phyloP scores from a whole-genome alignment of 2,888 invertebrate species.

The Troides helena region DNA sequence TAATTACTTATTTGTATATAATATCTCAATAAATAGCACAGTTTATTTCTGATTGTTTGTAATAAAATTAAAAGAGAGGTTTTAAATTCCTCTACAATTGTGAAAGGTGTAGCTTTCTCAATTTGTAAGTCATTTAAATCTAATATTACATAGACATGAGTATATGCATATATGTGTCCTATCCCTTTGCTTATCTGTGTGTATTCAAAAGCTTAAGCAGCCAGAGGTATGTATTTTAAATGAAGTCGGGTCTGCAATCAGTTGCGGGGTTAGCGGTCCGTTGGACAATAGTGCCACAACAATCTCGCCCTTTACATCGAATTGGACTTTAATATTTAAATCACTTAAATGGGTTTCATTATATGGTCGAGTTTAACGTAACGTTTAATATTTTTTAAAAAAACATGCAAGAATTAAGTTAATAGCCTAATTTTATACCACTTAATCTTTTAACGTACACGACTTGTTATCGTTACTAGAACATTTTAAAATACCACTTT shows the following conservation, averaged over 20 bases:
- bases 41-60: neutral
- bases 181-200: slow-evolving; percentile 31
- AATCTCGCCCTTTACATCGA: slow-evolving; percentile 76
- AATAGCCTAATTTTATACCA: too few relatives aligned
- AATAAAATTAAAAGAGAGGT: neutral
- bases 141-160: slow-evolving; percentile 1
- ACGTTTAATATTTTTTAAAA: slow-evolving; percentile 46
- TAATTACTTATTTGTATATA: too few relatives aligned
- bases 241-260: slow-evolving; percentile 74
- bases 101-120: neutral
- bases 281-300: slow-evolving; percentile 75
- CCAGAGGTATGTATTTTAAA: slow-evolving; percentile 69
- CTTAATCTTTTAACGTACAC: too few relatives aligned
- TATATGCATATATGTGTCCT: neutral
- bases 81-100: neutral
- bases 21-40: neutral
- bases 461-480: too few relatives aligned
- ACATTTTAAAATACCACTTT: too few relatives aligned
- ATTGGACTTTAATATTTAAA: slow-evolving; percentile 79
- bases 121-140: slow-evolving; percentile 16
- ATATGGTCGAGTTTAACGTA: slow-evolving; percentile 59
- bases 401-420: neutral
- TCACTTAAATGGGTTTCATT: slow-evolving; percentile 78
- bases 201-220: slow-evolving; percentile 52
- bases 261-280: slow-evolving; percentile 66